phyloP scores from a whole-genome alignment of 2,888 invertebrate species.

The Phlogophora meticulosa region DNA sequence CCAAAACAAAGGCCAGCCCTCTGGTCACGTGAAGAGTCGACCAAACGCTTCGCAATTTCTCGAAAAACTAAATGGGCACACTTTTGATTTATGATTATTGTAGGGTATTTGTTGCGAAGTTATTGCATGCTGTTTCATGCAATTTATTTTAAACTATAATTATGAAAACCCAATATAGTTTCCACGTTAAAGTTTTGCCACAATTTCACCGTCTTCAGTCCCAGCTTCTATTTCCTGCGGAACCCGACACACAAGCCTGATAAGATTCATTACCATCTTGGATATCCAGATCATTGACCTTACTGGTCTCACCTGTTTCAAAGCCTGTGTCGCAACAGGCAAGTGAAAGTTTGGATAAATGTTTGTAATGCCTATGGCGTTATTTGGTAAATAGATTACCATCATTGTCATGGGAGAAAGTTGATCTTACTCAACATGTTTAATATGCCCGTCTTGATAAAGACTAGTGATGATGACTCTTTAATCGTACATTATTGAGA shows the following conservation, averaged over 20 bases:
- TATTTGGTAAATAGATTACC: conserved; percentile 55
- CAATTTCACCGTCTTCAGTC: not conserved
- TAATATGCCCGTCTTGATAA: conserved; percentile 16
- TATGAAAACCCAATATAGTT: not conserved
- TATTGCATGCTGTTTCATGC: not conserved
- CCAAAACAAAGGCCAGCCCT: too few relatives aligned
- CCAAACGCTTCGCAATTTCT: too few relatives aligned
- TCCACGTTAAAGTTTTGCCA: not conserved
- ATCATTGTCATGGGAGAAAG: conserved; percentile 59
- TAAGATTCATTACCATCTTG: conserved; percentile 23
- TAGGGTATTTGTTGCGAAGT: not conserved
- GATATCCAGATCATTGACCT: conserved; percentile 55
- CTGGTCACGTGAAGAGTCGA: too few relatives aligned
- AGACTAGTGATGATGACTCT: not conserved
- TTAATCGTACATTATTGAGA: not conserved
- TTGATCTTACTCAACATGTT: conserved; percentile 61
- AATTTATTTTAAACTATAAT: not conserved
- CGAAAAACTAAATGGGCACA: too few relatives aligned
- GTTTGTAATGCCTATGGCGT: conserved; percentile 56
- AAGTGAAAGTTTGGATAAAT: conserved; percentile 75
- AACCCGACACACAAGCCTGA: conserved; percentile 21
- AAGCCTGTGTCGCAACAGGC: conserved; percentile 64
- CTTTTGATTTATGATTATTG: too few relatives aligned
- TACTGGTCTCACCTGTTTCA: conserved; percentile 39
- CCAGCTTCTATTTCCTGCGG: conserved; percentile 8